These are phyloP conservation scores for Caerostris darwini DNA, from an alignment of 1,140 invertebrate species.

Conservation along the genomic window DNA sequence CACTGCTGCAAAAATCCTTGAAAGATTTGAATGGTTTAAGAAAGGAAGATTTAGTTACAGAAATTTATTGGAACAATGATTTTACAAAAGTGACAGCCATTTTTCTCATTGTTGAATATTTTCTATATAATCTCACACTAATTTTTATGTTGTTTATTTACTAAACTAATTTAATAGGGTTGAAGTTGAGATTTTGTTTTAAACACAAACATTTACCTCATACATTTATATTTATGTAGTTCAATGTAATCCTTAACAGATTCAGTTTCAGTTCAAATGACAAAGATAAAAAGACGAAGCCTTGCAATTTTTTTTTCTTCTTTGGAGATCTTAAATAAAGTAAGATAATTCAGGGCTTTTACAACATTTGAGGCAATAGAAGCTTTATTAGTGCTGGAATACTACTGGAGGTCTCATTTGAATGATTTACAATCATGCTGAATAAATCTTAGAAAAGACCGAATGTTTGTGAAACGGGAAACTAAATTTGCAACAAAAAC, in stretches of 20 bases:
- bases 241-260: too few species aligned
- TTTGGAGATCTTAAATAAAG: neutral
- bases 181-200: too few species aligned
- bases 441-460: neutral
- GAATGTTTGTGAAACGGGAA: neutral
- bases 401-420: neutral
- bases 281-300: too few species aligned
- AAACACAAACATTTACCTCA: too few species aligned
- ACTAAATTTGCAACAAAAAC: neutral
- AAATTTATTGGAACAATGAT: neutral
- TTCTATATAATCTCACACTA: too few species aligned
- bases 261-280: too few species aligned
- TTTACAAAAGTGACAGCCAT: neutral
- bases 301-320: neutral
- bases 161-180: too few species aligned
- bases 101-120: neutral
- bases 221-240: too few species aligned
- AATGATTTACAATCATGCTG: neutral
- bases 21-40: neutral
- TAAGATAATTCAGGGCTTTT: neutral
- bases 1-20: neutral
- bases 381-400: neutral
- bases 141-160: too few species aligned
- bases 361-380: neutral
- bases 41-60: neutral